Evolutionary conservation across 2,113 vertebrate species (phyloP).

Genomic region (Coryphaenoides rupestris): DNA sequence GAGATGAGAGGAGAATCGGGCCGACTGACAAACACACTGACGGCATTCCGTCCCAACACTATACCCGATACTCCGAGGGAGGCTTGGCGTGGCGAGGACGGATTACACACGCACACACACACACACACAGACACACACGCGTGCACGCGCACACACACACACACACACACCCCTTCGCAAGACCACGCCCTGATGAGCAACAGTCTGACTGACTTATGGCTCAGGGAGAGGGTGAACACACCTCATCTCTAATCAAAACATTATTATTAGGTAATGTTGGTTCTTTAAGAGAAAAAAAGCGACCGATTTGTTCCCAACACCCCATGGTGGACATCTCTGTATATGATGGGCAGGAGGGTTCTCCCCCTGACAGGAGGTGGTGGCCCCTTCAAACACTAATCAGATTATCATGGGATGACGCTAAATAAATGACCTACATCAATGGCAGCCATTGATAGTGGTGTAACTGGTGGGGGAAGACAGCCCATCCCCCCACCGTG

Average conservation of each 20-base stretch:
- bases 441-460: conserved; percentile 65
- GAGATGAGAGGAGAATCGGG: conserved; percentile 15
- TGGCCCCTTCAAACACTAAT: conserved; percentile 58
- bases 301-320: too few relatives aligned
- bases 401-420: conserved; percentile 65
- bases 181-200: conserved; percentile 42
- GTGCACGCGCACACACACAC: too few relatives aligned
- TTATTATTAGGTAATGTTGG: too few relatives aligned
- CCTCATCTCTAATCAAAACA: conserved; percentile 21
- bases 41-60: not conserved
- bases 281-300: too few relatives aligned
- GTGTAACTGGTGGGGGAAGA: conserved; percentile 46
- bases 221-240: conserved; percentile 43
- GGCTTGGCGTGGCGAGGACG: not conserved
- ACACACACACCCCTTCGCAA: conserved; percentile 6
- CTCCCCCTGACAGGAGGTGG: conserved; percentile 50
- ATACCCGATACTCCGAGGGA: conserved; percentile 14
- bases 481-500: conserved; percentile 55
- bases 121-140: too few relatives aligned
- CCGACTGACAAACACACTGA: conserved; percentile 2
- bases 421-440: conserved; percentile 75
- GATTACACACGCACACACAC: conserved; percentile 21
- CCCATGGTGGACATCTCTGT: too few relatives aligned
- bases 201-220: conserved; percentile 63
- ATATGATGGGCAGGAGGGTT: conserved; percentile 25